Base-by-base conservation (phyloP, 1,140 invertebrate species). In the Drosophila athabasca region DNA sequence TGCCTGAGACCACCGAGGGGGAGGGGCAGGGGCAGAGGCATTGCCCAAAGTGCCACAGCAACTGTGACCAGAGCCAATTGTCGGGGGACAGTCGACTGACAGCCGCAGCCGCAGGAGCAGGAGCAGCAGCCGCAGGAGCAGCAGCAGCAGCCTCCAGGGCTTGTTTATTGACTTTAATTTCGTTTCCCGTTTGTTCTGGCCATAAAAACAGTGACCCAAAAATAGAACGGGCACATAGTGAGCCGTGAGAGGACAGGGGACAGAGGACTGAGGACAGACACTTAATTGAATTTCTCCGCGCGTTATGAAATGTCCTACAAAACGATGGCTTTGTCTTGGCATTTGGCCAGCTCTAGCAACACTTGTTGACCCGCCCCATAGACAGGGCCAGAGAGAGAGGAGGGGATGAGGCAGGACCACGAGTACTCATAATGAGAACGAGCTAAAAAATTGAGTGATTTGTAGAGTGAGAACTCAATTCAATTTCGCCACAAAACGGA, bases 121-220 rank as follows among this genome's bases (percentile, higher is more conserved):
- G 45, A 53, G 51, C 53, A 31, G 9, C 3, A 11, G 31, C 31
- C 3, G 31, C 9, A 35, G 8, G 5, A 3, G 8, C 11, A 31
- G 22, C 22, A 24, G 46, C 29, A 35, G 48, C 51, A 53, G 51
- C 53, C 45, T 45, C 50, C 57, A 55, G 62, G 45, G 26, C 81
- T 87, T 82, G 78, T 85, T 85, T 85, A 85, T 85, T 85, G 84
- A 87, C 82, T 87, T 87, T 85, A 85, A 87, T 85, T 85, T 87
- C 68, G 82, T 75, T 78, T 39, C 69, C 69, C 74, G 55, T 66
- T 79, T 78, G 74, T 76, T 64, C 62, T 39, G 57, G 58, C 61
- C 68, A 87, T 73, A 85, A 87, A 85, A 85, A 71, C 71, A 53
- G 44, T 46, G 59, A 46, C 53, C 58, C 51, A 48, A 82, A 58